Evolutionary conservation across 2,888 invertebrate genomes (phyloP), one percentile per base, ranked within the genome.

Genomic region (Agrotis ipsilon): DNA sequence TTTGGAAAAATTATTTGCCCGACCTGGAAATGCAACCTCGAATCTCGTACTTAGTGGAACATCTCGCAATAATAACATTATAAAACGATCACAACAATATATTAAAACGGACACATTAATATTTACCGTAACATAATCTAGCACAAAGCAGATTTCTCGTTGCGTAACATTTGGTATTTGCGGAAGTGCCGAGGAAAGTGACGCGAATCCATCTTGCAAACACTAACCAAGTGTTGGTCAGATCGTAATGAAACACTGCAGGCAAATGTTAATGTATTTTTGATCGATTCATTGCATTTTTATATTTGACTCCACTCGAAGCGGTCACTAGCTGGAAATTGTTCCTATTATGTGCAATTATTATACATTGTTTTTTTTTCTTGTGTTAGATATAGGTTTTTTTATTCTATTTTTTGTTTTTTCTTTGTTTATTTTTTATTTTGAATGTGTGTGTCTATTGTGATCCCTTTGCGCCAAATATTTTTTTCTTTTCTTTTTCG

Each of bases 161-260:
- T 80, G 54, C 49, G 19, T 81, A 80, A 80, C 66, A 52, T 52
- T 68, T 32, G 68, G 16, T 81, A 72, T 80, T 81, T 54, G 68
- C 85, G 83, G 75, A 82, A 80, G 74, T 70, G 18, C 27, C 61
- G 21, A 79, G 59, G 79, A 76, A 79, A 83, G 81, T 78, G 78
- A 72, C 60, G 74, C 74, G 61, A 76, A 84, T 80, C 68, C 48
- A 73, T 73, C 71, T 77, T 45, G 68, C 72, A 61, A 73, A 72
- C 63, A 60, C 72, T 63, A 52, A 68, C 62, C 74, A 67, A 75
- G 63, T 78, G 55, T 71, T 62, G 55, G 61, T 57, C 32, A 19
- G 48, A 73, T 68, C 58, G 19, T 58, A 58, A 54, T 59, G 54
- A 61, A 54, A 49, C 3, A 57, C 51, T 27, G 13, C 27, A n/a